Base-by-base conservation (phyloP, 1,140 invertebrate genomes). In the Dendroctonus ponderosae region DNA sequence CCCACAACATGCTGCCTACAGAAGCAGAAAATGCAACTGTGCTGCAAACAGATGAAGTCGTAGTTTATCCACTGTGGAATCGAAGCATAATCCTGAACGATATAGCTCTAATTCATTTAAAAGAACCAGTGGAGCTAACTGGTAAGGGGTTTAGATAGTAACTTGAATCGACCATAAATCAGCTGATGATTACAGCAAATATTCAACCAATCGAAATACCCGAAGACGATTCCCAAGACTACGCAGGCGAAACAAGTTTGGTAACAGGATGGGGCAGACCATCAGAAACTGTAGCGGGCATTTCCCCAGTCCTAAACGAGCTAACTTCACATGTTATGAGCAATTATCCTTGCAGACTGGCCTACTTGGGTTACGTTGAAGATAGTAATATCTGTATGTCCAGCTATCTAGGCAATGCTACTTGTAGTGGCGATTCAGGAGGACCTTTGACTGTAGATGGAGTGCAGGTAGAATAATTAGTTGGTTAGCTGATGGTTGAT, bases 181-280 rank as follows among this genome's bases (percentile, higher is more conserved):
- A 39, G 9, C 40, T 56, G 39, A 12, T 52, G 11, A 43, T 80
- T 79, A 6, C 69, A 83, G 81, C 81, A 2, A 78, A 77, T 41
- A 82, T 84, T n/a, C 75, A 81, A 64, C 72, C 76, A 7, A 77
- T 82, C 12, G 72, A 72, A 43, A 70, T 85, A 54, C 81, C 82
- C 5, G 71, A 74, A 58, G 76, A 81, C 52, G 74, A 75, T 14
- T 26, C 6, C 14, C 46, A 62, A 0, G 58, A 53, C 40, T 69
- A 58, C 15, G 3, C 50, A 14, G 46, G 44, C 4, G 43, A 69
- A 5, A 67, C 51, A 4, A 39, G 82, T 57, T 76, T 74, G 54
- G 80, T 81, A n/a, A 82, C 80, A 12, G 82, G 83, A 39, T 84
- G 83, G 82, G 82, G 82, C 9, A 77, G 77, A 42, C 71, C 72